A percentile compares a stretch with the other conserved stretches of the same genome.
phyloP scores from a whole-genome alignment of 2,888 invertebrate genomes.

The Andrena hattorfiana region DNA sequence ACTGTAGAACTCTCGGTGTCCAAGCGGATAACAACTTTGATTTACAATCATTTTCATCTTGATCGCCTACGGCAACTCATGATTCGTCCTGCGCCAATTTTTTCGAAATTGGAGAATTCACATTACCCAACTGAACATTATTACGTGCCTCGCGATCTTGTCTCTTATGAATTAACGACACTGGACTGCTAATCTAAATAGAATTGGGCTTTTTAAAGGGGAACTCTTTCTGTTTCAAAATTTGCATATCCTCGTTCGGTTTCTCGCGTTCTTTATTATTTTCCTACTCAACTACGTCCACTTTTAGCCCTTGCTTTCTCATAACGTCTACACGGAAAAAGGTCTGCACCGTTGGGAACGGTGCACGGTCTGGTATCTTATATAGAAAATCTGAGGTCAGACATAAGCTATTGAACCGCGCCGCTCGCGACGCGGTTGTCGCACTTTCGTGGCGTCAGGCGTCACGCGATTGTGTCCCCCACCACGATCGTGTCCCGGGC shows the following conservation, averaged over 20 bases:
- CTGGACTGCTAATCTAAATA: neutral
- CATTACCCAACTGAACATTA: neutral
- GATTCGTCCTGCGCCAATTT: neutral
- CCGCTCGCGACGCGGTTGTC: too few species aligned
- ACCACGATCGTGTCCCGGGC: too few species aligned
- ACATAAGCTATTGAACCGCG: too few species aligned
- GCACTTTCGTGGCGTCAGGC: too few species aligned
- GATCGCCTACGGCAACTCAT: neutral
- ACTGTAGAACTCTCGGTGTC: constrained; percentile 73
- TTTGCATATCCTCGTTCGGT: neutral
- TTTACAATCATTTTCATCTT: constrained; percentile 59
- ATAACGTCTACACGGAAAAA: too few species aligned
- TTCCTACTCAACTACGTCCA: neutral
- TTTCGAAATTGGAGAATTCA: neutral
- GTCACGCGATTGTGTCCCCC: too few species aligned
- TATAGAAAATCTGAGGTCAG: too few species aligned
- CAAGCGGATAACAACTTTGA: constrained; percentile 75
- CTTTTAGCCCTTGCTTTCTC: neutral
- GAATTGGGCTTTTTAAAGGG: neutral
- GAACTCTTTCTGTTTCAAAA: neutral
- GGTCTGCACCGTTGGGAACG: too few species aligned
- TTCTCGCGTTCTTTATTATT: neutral
- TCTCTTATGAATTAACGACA: neutral
- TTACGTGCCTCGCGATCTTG: neutral
- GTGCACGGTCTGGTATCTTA: too few species aligned